Base-by-base conservation (phyloP, 2,113 vertebrate species). In the Caretta caretta region DNA sequence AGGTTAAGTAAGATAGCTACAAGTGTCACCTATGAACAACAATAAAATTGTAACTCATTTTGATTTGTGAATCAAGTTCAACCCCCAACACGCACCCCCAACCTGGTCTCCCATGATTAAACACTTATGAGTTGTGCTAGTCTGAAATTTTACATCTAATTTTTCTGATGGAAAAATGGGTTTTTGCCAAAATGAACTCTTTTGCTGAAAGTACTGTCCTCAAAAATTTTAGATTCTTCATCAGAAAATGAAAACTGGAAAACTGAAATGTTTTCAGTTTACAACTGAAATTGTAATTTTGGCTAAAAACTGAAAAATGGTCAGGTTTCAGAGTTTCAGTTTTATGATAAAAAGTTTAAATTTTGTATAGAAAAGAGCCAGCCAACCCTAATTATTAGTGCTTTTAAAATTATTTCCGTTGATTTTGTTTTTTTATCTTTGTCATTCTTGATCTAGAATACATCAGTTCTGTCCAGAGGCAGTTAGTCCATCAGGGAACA, bases 91-190 rank as follows among this genome's bases (percentile, higher is more conserved):
- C n/a, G 4, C 8, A 1, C 51, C 14, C 4, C 54, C 10, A 19
- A 53, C 51, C 51, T 20, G 31, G 3, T 20, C 13, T 81, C 4
- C 25, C 46, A 10, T 1, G 92, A 86, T 1, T 38, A 57, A 1
- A 24, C 46, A 4, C 0, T 4, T 48, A 27, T 48, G 79, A 75
- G 2, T 16, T 57, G 0, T 56, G 48, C 3, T 38, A 12, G 2
- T 38, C 62, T 24, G 1, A 12, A 29, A 83, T 50, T 50, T 91
- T 20, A 35, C 78, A 46, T 65, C 13, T 13, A 59, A 3, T 59
- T 59, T 56, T 59, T 59, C 57, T 59, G 57, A 62, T 31, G 59
- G 24, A 62, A 56, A 59, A 59, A 29, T 62, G 4, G 13, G 13
- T 6, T 62, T 62, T 62, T 62, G 13, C 59, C 12, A 62, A 62